These are phyloP conservation scores for Drosophila antonietae DNA, from an alignment of 2,888 invertebrate species.

Conservation along the genomic window DNA sequence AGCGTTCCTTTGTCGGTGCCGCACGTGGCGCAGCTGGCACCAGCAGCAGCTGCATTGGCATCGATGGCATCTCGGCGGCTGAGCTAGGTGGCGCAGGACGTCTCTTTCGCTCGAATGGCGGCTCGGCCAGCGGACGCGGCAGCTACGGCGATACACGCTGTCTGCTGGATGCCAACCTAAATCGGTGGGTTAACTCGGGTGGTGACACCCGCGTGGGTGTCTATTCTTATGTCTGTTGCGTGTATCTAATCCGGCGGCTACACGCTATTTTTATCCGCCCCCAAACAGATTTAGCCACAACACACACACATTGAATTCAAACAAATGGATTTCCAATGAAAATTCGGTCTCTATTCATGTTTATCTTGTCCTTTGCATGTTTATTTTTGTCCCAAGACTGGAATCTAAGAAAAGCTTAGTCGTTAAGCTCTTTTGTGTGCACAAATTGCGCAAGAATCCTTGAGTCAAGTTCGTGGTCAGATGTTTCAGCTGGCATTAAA, in stretches of 20 bases:
- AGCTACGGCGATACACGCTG: slow-evolving; percentile 80
- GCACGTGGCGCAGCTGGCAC: slow-evolving; percentile 39
- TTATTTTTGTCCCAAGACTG: slow-evolving; percentile 16
- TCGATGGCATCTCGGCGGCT: slow-evolving; percentile 68
- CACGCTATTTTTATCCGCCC: slow-evolving; percentile 39
- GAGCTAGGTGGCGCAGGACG: slow-evolving; percentile 65
- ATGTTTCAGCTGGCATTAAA: not conserved
- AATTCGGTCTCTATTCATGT: slow-evolving; percentile 29
- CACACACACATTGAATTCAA: slow-evolving; percentile 6
- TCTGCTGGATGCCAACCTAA: slow-evolving; percentile 76
- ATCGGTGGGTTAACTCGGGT: slow-evolving; percentile 70
- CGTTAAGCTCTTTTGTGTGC: slow-evolving; percentile 26
- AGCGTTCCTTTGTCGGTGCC: slow-evolving; percentile 82
- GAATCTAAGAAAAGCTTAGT: not conserved
- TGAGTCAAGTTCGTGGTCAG: slow-evolving; percentile 1
- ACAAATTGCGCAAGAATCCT: slow-evolving; percentile 21
- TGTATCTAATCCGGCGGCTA: slow-evolving; percentile 29
- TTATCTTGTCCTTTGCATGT: slow-evolving; percentile 27
- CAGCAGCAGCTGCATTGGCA: slow-evolving; percentile 50
- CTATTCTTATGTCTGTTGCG: slow-evolving; percentile 33
- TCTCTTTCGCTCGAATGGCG: slow-evolving; percentile 59
- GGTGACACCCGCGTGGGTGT: slow-evolving; percentile 24
- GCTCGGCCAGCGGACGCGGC: slow-evolving; percentile 51
- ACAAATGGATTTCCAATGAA: slow-evolving; percentile 18
- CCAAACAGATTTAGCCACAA: not conserved